Conservation (phyloP, 2,888 invertebrate species). For the Unio pictorum region DNA sequence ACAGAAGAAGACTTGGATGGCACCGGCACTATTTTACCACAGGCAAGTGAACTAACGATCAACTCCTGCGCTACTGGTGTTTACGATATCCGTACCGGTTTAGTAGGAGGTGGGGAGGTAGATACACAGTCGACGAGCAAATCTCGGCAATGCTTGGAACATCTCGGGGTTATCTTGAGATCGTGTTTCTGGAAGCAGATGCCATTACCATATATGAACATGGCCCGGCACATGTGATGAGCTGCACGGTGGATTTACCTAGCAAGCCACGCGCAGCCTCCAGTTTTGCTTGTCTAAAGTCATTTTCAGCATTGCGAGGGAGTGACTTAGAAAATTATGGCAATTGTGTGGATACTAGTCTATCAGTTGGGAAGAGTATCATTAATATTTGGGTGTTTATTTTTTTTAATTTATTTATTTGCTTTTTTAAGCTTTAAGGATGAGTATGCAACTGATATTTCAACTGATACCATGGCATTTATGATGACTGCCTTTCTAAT, state of each 20-base stretch:
- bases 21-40: not conserved
- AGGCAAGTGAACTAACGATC: not conserved
- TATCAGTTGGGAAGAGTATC: not conserved
- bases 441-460: too few relatives aligned
- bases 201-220: conserved; percentile 55
- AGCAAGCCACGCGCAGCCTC: not conserved
- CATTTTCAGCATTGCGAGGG: not conserved
- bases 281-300: not conserved
- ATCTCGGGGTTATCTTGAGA: conserved; percentile 2
- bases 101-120: not conserved
- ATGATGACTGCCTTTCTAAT: too few relatives aligned
- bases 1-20: not conserved
- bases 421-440: too few relatives aligned
- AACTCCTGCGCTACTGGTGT: not conserved
- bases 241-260: conserved; percentile 3
- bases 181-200: conserved; percentile 44
- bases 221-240: conserved; percentile 26
- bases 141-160: not conserved
- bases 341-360: not conserved
- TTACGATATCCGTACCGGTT: not conserved
- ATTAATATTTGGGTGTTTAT: too few relatives aligned
- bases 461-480: too few relatives aligned
- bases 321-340: not conserved
- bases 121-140: not conserved
- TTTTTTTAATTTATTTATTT: too few relatives aligned